Evolutionary conservation across 1,140 invertebrate species (phyloP).

Genomic region (Cydia fagiglandana): DNA sequence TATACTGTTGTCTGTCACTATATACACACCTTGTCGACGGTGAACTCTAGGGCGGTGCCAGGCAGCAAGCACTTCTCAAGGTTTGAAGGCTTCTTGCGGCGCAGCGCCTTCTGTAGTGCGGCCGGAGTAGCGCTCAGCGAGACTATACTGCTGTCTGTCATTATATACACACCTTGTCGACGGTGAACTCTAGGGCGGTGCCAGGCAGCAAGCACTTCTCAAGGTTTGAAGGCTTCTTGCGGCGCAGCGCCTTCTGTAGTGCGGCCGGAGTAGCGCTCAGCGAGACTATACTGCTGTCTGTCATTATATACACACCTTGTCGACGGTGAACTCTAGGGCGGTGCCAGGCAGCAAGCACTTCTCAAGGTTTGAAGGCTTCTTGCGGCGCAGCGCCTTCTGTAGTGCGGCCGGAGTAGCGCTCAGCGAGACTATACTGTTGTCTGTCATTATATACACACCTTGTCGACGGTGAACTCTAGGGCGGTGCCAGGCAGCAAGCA

Average conservation of each 20-base stretch:
- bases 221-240: constrained; percentile 36
- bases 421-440: constrained; percentile 80
- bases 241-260: constrained; percentile 67
- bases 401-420: constrained; percentile 72
- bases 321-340: constrained; percentile 80
- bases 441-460: constrained; percentile 60
- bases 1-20: constrained; percentile 71
- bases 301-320: constrained; percentile 71
- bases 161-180: constrained; percentile 77
- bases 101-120: constrained; percentile 63
- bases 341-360: constrained; percentile 80
- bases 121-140: constrained; percentile 76
- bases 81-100: constrained; percentile 39
- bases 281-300: constrained; percentile 79
- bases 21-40: constrained; percentile 79
- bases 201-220: constrained; percentile 78
- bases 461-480: constrained; percentile 81
- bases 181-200: constrained; percentile 80
- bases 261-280: constrained; percentile 77
- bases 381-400: constrained; percentile 51
- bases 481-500: constrained; percentile 81
- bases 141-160: constrained; percentile 77
- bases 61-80: constrained; percentile 74
- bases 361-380: constrained; percentile 34
- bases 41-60: constrained; percentile 81